Evolutionary conservation across 2,797 vertebrate species (phyloP).

Genomic region (Dendrocincla fuliginosa): DNA sequence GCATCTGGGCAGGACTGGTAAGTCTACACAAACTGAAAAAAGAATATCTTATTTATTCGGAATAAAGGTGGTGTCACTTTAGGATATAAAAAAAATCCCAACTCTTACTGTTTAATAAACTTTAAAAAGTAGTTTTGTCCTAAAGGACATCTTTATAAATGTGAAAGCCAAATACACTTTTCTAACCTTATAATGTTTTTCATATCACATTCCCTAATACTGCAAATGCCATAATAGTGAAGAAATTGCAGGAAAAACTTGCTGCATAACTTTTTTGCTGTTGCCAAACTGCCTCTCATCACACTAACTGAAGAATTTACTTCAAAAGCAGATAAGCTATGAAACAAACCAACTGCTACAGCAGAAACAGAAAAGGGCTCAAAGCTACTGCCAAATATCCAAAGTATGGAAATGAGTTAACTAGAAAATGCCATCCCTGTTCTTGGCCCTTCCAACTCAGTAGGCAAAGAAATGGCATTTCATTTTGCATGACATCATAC

Average conservation of each 20-base stretch:
- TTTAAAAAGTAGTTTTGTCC: neutral
- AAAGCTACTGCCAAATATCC: neutral
- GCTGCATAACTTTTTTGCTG: neutral
- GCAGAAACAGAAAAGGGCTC: neutral
- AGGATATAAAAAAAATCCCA: neutral
- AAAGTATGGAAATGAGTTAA: neutral
- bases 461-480: neutral
- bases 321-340: neutral
- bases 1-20: neutral
- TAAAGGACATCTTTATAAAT: neutral
- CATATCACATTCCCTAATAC: neutral
- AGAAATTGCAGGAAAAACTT: neutral
- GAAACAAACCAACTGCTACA: neutral
- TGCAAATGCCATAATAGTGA: neutral
- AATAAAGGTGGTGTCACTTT: neutral
- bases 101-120: neutral
- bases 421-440: neutral
- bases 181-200: neutral
- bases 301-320: neutral
- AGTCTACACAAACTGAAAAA: neutral
- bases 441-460: neutral
- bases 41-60: neutral
- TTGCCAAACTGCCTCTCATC: neutral
- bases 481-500: neutral
- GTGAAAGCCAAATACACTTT: neutral